These are phyloP conservation scores for Cryptosula pallasiana DNA, from an alignment of 2,888 invertebrate genomes.

Conservation along the genomic window DNA sequence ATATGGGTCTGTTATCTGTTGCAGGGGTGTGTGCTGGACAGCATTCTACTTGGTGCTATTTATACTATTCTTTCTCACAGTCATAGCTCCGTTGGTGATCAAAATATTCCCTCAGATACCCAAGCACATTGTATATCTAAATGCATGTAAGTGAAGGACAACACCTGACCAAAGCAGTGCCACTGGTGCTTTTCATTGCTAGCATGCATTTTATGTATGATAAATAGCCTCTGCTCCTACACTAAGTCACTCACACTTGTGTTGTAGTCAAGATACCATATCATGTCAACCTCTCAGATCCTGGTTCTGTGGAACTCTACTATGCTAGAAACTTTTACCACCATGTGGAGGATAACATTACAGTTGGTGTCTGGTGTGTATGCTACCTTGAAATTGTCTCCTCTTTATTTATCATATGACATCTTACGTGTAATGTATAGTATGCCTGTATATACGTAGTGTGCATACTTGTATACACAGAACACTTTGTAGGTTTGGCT, in stretches of 20 bases:
- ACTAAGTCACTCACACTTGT: no score
- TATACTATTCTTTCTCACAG: neutral
- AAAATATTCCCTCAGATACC: slow-evolving; percentile 19
- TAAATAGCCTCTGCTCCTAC: no score
- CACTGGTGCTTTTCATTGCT: no score
- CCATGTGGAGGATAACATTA: slow-evolving; percentile 7
- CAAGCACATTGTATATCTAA: slow-evolving; percentile 22
- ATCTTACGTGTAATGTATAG: no score
- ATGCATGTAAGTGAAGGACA: slow-evolving; percentile 13
- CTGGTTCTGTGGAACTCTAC: neutral
- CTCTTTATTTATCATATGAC: no score
- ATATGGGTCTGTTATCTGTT: no score
- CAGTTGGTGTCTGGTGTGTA: slow-evolving; percentile 24
- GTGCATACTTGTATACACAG: no score
- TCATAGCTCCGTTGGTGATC: slow-evolving; percentile 8
- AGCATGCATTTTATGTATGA: no score
- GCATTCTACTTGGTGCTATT: neutral
- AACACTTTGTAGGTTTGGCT: no score
- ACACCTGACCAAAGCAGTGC: no score
- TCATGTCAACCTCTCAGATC: slow-evolving; percentile 17
- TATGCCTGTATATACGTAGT: no score
- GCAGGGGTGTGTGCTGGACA: neutral
- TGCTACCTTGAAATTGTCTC: no score
- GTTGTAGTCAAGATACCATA: slow-evolving; percentile 24
- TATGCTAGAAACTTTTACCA: slow-evolving; percentile 3